Evolutionary conservation across 2,113 vertebrate genomes (phyloP).

Genomic region (Calonectris borealis): DNA sequence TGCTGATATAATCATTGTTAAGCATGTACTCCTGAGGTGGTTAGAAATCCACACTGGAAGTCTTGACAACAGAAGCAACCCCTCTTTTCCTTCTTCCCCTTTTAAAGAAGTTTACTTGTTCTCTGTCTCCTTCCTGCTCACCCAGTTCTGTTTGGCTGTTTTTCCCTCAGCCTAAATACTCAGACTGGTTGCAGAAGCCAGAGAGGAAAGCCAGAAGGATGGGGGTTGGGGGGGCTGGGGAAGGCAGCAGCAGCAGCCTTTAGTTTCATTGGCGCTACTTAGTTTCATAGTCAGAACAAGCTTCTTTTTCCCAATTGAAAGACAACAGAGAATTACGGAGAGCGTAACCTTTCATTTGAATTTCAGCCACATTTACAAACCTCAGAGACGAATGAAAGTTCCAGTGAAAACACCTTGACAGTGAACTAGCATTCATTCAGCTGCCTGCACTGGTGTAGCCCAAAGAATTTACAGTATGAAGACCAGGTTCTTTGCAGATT

Average conservation of each 20-base stretch:
- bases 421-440: neutral
- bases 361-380: neutral
- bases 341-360: neutral
- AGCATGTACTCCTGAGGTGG: neutral
- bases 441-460: neutral
- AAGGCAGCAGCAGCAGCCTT: neutral
- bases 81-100: neutral
- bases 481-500: neutral
- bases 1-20: neutral
- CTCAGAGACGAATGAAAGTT: neutral
- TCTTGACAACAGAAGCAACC: neutral
- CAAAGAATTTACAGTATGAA: neutral
- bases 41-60: neutral
- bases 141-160: neutral
- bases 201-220: neutral
- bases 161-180: neutral
- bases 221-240: too few relatives aligned
- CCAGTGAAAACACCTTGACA: neutral
- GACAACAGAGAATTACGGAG: slow-evolving; percentile 21
- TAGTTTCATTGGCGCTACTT: slow-evolving; percentile 6
- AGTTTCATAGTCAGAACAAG: slow-evolving; percentile 13
- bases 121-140: neutral
- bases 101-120: neutral
- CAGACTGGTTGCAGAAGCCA: neutral
- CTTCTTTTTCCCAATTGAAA: neutral